Conservation (phyloP, 2,797 vertebrate genomes). For the Enoplosus armatus region DNA sequence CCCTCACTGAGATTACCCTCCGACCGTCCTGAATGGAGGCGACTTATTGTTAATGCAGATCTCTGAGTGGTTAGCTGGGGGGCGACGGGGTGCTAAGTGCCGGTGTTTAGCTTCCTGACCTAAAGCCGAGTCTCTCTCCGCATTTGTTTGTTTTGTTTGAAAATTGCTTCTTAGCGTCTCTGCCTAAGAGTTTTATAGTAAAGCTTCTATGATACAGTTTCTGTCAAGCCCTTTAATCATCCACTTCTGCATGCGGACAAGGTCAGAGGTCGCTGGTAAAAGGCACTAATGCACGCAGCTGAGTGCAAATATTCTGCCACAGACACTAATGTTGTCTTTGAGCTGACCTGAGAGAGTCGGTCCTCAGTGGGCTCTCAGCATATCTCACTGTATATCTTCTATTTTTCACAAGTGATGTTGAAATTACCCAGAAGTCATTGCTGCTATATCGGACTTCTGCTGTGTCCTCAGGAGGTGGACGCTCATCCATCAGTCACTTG, state of each 20-base stretch:
- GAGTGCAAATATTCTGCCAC: conserved; percentile 39
- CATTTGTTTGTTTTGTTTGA: conserved; percentile 71
- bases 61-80: conserved; percentile 56
- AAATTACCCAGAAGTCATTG: too few species aligned
- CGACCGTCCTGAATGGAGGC: conserved; percentile 33
- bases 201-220: conserved; percentile 74
- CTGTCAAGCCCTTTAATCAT: conserved; percentile 49
- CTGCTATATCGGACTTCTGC: too few species aligned
- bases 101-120: conserved; percentile 49
- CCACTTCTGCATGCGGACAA: conserved; percentile 13
- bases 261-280: conserved; percentile 67
- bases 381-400: background rate
- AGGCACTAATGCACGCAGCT: conserved; percentile 65
- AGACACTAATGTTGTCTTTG: conserved; percentile 48
- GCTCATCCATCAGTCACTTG: too few species aligned
- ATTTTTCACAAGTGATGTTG: too few species aligned
- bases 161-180: conserved; percentile 69
- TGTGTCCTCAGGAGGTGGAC: too few species aligned
- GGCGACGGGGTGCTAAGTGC: conserved; percentile 66
- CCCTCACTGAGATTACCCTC: conserved; percentile 67
- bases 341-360: conserved; percentile 48
- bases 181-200: conserved; percentile 63
- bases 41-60: conserved; percentile 80
- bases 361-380: background rate
- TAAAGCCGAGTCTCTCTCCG: conserved; percentile 26